Base-by-base conservation (phyloP, 2,113 vertebrate genomes). In the Cranoglanis bouderius region DNA sequence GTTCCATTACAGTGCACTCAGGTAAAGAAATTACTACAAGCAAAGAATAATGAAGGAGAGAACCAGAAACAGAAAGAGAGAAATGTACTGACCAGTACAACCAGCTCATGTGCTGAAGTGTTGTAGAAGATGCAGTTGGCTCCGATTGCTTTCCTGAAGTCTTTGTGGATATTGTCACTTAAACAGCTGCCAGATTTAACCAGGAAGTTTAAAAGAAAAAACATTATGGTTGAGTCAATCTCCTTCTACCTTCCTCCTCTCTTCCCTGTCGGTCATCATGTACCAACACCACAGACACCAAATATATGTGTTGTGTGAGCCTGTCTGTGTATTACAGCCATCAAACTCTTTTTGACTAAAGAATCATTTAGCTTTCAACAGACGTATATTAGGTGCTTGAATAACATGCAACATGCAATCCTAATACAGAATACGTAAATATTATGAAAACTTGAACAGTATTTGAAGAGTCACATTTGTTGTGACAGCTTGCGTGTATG, bases 101-200 rank as follows among this genome's bases (percentile, higher is more conserved):
- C 95, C 84, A 98, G 97, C 85, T 98, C 96, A 40, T 96, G 95
- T 92, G 94, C 94, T 67, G 95, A 94, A 87, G 95, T 91, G 90
- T 96, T 96, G 91, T 96, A 97, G 93, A 97, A 97, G 94, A 98
- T 97, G 94, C 96, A 97, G 94, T 97, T 97, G 1, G 97, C 97
- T 78, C 96, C 97, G 59, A 98, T 95, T 0, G 97, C 97, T 94
- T 98, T 98, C 94, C 97, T 97, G 94, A 98, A 98, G 90, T 98
- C 97, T 95, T 98, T 98, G 93, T 98, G 97, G 70, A 97, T 96
- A 40, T 94, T 96, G 91, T 97, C 97, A 26, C 95, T 97, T 88
- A 96, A 94, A 92, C 97, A 98, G 92, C 97, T 98, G 94, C 63
- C 51, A 51, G 19, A 74, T 88, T 61, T 2, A 70, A 32, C 51